phyloP scores from a whole-genome alignment of 2,797 vertebrate genomes.

The Arremon brunneinucha region DNA sequence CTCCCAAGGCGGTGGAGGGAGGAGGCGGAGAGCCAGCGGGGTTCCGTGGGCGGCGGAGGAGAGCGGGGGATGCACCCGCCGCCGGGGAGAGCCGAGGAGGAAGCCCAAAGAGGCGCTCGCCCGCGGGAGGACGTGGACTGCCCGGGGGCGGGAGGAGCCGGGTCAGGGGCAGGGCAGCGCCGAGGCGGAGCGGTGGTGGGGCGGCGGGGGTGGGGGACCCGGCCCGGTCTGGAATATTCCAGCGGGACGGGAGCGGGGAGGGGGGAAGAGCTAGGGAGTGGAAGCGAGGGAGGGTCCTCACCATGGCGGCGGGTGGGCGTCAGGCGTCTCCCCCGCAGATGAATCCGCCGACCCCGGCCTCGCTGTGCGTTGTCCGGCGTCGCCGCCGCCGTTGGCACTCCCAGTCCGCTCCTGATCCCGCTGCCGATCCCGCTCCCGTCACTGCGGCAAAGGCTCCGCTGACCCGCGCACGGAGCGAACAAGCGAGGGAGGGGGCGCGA shows the following conservation, averaged over 20 bases:
- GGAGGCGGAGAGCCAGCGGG: background rate
- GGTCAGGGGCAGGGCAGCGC: background rate
- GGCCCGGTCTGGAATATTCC: constrained; percentile 21
- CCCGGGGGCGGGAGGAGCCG: background rate
- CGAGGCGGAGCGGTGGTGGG: background rate
- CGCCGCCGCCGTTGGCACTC: background rate
- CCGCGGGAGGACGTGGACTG: background rate
- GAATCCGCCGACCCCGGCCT: constrained; percentile 13
- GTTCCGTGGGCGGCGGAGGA: background rate
- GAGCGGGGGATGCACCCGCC: background rate
- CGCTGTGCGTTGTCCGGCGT: background rate
- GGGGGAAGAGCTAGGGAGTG: background rate
- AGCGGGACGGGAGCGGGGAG: background rate
- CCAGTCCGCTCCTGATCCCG: background rate
- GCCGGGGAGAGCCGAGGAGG: background rate
- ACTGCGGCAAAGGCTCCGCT: constrained; percentile 80
- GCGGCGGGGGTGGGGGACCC: background rate
- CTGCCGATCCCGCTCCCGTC: constrained; percentile 21
- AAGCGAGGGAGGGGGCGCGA: constrained; percentile 1
- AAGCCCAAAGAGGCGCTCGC: background rate
- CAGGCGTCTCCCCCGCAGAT: constrained; percentile 43
- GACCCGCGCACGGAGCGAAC: constrained; percentile 46
- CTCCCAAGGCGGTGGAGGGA: background rate
- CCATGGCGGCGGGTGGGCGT: constrained; percentile 71
- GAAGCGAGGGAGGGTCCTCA: constrained; percentile 46